A percentile compares a stretch with the other conserved stretches of the same genome.
Conservation (phyloP, 2,888 invertebrate species). For the Deilephila elpenor region DNA sequence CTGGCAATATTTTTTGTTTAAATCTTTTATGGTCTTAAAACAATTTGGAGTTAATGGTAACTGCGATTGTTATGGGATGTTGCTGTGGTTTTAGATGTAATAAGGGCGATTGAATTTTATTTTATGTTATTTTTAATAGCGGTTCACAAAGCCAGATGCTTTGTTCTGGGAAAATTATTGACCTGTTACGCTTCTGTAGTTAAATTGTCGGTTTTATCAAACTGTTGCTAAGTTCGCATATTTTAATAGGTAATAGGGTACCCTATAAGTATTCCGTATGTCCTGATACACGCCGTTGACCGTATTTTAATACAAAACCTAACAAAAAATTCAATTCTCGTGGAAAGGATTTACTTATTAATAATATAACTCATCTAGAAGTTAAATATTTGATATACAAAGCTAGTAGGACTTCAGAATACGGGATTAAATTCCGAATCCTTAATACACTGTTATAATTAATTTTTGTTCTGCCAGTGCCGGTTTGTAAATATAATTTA, state of each 20-base stretch:
- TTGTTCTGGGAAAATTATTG: not conserved
- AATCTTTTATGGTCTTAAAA: conserved; percentile 22
- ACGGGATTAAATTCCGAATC: not conserved
- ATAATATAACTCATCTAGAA: conserved; percentile 1
- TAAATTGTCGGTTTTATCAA: no score
- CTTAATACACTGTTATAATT: not conserved
- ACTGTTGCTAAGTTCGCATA: no score
- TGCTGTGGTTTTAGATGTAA: not conserved
- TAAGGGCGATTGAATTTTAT: not conserved
- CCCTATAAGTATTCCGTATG: no score
- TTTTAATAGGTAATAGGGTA: no score
- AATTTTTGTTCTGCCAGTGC: not conserved
- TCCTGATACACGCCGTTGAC: no score
- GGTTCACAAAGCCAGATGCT: not conserved
- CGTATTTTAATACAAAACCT: no score
- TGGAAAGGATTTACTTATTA: not conserved
- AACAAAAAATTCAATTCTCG: no score
- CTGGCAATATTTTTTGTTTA: conserved; percentile 25
- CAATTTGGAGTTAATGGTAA: conserved; percentile 13
- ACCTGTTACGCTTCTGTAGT: not conserved
- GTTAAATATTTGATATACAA: not conserved
- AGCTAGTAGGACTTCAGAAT: not conserved
- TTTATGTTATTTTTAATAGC: not conserved
- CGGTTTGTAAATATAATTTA: not conserved
- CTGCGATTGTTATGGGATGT: not conserved